Evolutionary conservation across 2,113 vertebrate species (phyloP), one percentile per base, ranked within the genome.

Genomic region (Lichenostomus cassidix): DNA sequence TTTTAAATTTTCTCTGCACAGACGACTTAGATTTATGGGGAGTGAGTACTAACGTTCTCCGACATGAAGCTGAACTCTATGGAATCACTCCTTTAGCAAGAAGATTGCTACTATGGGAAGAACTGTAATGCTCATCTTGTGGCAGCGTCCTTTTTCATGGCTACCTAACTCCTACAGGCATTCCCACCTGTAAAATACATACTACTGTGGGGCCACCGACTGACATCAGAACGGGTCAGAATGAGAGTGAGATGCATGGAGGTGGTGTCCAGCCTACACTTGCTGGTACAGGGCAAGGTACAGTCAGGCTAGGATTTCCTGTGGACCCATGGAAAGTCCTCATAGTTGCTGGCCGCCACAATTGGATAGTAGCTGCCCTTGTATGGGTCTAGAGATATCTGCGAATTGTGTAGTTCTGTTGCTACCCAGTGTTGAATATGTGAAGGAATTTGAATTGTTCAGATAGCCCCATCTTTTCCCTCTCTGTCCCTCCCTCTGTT

Each of bases 111-210:
- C 95, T 99, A 7, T 99, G 99, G 97, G 99, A 99, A 96, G 99
- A 99, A 87, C 97, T 99, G 96, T 99, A 99, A 87, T 98, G 99
- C 35, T 99, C 99, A 1, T 99, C 99, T 3, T 99, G 99, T 89
- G 99, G 99, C 85, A 99, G 99, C 15, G 99, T 99, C 81, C 99
- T 99, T 41, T 99, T 99, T 91, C 99, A 99, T 21, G 99, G 99
- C 53, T 99, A 99, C 96, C 96, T 99, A 87, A 99, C 99, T 24
- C 99, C 99, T 50, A 99, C 99, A 98, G 99, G 98, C 68, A 98
- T 99, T 93, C 99, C 99, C 42, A 98, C 94, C 58, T 98, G 98
- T 44, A 99, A 98, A 95, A 97, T 98, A 93, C 98, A 91, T 92
- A 98, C 64, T 68, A 35, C 97, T 60, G 21, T 94, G 16, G 95